phyloP scores from a whole-genome alignment of 23 tunicate species.

The Botrylloides violaceus region DNA sequence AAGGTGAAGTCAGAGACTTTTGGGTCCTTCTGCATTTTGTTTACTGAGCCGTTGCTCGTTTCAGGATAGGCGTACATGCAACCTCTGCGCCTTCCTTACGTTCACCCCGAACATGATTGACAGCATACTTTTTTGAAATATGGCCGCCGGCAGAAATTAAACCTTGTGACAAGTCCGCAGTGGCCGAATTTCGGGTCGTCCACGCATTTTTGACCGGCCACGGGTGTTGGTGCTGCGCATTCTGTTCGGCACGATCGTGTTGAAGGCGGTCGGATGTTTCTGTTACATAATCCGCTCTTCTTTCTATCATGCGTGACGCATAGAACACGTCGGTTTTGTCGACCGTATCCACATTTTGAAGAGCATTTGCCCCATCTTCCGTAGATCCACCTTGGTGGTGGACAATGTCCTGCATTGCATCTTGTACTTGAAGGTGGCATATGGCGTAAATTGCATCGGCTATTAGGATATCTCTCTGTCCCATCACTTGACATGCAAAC shows the following conservation, averaged over 20 bases:
- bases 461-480: conserved; percentile 24
- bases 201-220: conserved; percentile 20
- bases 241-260: conserved; percentile 32
- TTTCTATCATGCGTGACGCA: conserved; percentile 33
- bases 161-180: conserved; percentile 65
- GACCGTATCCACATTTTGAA: conserved; percentile 83
- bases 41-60: no score
- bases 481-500: conserved; percentile 66
- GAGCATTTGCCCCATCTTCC: conserved; percentile 79
- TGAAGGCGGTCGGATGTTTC: conserved; percentile 32
- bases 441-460: conserved; percentile 41
- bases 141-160: conserved; percentile 65
- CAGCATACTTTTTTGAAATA: conserved; percentile 92
- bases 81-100: not conserved
- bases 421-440: conserved; percentile 62
- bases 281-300: conserved; percentile 25
- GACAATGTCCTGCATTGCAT: conserved; percentile 72
- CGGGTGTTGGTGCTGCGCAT: conserved; percentile 27
- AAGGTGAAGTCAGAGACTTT: not conserved
- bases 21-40: no score
- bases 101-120: conserved; percentile 35
- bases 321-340: conserved; percentile 59
- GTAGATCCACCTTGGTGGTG: conserved; percentile 57
- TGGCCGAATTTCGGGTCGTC: conserved; percentile 76
- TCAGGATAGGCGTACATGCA: no score